Evolutionary conservation across 2,797 vertebrate species (phyloP), one percentile per base, ranked within the genome.

Genomic region (Sphenopsis melanotis): DNA sequence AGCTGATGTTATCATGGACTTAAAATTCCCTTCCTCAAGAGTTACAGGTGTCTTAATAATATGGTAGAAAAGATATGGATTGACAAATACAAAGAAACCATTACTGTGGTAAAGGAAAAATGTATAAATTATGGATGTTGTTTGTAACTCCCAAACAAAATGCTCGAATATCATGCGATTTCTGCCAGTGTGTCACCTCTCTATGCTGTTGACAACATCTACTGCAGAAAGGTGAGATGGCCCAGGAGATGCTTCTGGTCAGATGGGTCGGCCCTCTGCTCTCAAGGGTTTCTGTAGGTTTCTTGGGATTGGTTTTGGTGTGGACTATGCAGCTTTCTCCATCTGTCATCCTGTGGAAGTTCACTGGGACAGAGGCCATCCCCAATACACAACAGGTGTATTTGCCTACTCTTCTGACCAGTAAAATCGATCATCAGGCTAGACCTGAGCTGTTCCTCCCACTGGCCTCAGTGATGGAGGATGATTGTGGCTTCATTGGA

Each of bases 401-500:
- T 64, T 82, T 85, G 32, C 15, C 3, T 60, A 6, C 10, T 59
- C 4, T 70, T 84, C 37, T 53, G 11, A 15, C 26, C 2, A 1
- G 20, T 64, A 52, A 55, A 79, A 23, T 24, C 52, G 26, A 12
- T 50, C 0, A 4, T 13, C 9, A 24, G 12, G 22, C 19, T 65
- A 37, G 36, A 55, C 12, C 14, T 47, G 75, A 76, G 21, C 41
- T 89, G 19, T 47, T 85, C 14, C 24, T 78, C 21, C 19, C 32
- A 11, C 24, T 88, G 52, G 21, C n/a, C 11, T 60, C 11, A 11
- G 49, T 53, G 64, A 30, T 15, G 29, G n/a, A 66, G 5, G 46
- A 36, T 1, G 1, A 22, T 42, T 0, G 0, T 71, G 72, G 7
- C n/a, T 83, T 17, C 32, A 6, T 27, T 4, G 1, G 46, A 44